A percentile compares a stretch with the other conserved stretches of the same genome.
Conservation (phyloP, 2,888 invertebrate species). For the Synanthedon tipuliformis region DNA sequence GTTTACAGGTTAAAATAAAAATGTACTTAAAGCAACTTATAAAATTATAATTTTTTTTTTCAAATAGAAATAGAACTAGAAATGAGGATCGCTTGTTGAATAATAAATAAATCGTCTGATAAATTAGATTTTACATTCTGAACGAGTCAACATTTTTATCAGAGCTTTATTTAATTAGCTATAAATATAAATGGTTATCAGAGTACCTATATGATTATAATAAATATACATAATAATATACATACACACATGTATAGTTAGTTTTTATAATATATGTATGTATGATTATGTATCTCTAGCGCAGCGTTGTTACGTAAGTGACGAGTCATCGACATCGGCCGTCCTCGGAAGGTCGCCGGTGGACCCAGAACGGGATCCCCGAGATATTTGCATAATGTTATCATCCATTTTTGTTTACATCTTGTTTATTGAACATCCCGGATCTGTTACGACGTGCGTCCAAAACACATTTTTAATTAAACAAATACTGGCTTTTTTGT, state of each 20-base stretch:
- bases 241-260: no score
- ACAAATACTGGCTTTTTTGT: neutral
- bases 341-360: conserved; percentile 43
- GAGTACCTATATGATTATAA: neutral
- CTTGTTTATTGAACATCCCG: conserved; percentile 16
- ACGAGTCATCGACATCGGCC: conserved; percentile 41
- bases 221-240: no score
- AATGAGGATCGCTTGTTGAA: no score
- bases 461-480: neutral
- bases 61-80: no score
- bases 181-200: neutral
- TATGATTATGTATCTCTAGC: conserved; percentile 3
- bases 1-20: no score
- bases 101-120: no score
- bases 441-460: conserved; percentile 12
- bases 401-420: conserved; percentile 1
- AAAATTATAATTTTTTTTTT: no score
- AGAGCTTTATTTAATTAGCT: neutral
- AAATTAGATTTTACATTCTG: no score
- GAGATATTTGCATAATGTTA: conserved; percentile 12
- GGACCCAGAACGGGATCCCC: conserved; percentile 20
- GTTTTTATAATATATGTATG: no score
- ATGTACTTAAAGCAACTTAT: no score
- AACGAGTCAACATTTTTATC: no score
- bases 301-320: conserved; percentile 29